phyloP scores from a whole-genome alignment of 2,113 vertebrate species.

The Paracanthobrama guichenoti region DNA sequence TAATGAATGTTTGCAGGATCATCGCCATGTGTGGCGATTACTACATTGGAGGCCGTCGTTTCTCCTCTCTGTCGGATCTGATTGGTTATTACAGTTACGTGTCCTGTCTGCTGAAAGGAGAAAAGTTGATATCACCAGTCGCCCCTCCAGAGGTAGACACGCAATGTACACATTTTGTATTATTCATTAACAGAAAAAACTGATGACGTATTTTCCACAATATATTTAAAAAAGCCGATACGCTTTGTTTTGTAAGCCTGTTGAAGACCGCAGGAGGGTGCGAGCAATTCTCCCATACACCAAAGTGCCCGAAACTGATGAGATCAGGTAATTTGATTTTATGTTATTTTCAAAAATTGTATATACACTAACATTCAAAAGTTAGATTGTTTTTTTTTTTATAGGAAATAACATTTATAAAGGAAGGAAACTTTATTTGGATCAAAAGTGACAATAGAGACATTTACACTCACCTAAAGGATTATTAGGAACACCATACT shows the following conservation, averaged over 20 bases:
- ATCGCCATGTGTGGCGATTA: constrained; percentile 99
- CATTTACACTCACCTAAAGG: no score
- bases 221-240: background rate
- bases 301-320: constrained; percentile 99
- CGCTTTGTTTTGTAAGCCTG: constrained; percentile 78
- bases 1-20: constrained; percentile 78
- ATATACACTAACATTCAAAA: background rate
- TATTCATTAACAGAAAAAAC: background rate
- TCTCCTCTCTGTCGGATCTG: constrained; percentile 96
- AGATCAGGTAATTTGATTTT: constrained; percentile 85
- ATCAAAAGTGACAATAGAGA: background rate
- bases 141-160: constrained; percentile 91
- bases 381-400: background rate
- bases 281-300: constrained; percentile 98
- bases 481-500: no score
- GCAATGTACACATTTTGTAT: background rate
- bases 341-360: background rate
- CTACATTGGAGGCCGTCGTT: constrained; percentile 96
- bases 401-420: background rate
- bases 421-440: background rate
- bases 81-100: constrained; percentile 99
- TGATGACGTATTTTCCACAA: background rate
- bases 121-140: constrained; percentile 93
- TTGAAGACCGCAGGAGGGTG: constrained; percentile 96
- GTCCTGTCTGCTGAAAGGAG: constrained; percentile 96